Percentiles rank a stretch among this genome's conserved stretches.
phyloP scores from a whole-genome alignment of 2,113 vertebrate species.

The Malurus melanocephalus region DNA sequence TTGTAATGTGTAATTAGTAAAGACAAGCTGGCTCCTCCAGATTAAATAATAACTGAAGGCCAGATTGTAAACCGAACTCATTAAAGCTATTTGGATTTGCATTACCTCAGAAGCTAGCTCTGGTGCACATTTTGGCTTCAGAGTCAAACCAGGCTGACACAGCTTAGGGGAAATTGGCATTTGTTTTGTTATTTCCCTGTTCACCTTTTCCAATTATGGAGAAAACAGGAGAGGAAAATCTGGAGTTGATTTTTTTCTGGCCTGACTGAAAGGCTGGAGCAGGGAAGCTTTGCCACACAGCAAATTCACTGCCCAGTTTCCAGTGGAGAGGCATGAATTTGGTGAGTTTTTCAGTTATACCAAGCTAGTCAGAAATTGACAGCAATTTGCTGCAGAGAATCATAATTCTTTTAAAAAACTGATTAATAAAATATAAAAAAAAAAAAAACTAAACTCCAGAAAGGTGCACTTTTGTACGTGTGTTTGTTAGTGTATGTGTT shows the following conservation, averaged over 20 bases:
- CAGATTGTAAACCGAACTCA: background rate
- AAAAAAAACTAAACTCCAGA: background rate
- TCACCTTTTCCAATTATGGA: background rate
- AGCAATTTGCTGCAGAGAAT: background rate
- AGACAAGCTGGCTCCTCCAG: slow-evolving; percentile 17
- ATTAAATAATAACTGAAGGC: slow-evolving; percentile 30
- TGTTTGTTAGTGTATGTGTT: background rate
- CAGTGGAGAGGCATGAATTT: background rate
- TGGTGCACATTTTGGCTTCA: background rate
- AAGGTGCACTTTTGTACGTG: background rate
- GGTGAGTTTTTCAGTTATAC: background rate
- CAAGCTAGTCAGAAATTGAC: background rate
- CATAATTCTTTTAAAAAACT: background rate
- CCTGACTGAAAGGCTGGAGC: background rate
- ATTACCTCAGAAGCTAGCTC: background rate
- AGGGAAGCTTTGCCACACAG: background rate
- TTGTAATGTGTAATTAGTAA: background rate
- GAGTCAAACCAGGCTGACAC: background rate
- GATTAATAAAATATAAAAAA: background rate
- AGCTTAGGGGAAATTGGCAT: background rate
- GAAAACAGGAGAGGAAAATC: background rate
- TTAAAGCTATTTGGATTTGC: background rate
- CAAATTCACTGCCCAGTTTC: background rate
- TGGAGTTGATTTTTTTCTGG: background rate
- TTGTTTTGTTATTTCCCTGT: background rate